Evolutionary conservation across 1,140 invertebrate genomes (phyloP).

Genomic region (Drosophila rufa): DNA sequence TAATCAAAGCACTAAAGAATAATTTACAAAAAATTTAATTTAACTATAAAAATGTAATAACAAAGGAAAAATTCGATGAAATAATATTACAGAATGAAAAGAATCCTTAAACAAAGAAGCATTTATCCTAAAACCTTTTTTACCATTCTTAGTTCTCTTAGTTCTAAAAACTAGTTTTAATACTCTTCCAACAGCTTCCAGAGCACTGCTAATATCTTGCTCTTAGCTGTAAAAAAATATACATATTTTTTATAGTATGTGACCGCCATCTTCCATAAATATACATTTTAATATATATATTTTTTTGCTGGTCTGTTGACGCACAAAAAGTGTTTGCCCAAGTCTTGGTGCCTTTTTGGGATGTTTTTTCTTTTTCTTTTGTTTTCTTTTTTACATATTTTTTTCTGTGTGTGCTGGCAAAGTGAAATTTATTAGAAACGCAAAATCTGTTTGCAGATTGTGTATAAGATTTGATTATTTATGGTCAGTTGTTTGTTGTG

Average conservation of each 20-base stretch:
- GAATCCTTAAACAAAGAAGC: no score
- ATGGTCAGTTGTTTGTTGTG: conserved; percentile 71
- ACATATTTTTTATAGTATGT: conserved; percentile 16
- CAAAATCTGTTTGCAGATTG: conserved; percentile 82
- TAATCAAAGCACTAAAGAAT: no score
- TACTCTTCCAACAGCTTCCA: not conserved
- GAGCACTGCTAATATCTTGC: not conserved
- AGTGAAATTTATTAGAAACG: conserved; percentile 83
- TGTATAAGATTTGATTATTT: conserved; percentile 81
- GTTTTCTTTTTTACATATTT: conserved; percentile 23
- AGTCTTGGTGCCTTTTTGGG: conserved; percentile 17
- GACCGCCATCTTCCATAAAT: conserved; percentile 43
- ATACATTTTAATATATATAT: conserved; percentile 61
- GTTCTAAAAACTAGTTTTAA: no score
- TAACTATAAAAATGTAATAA: no score
- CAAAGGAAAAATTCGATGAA: no score
- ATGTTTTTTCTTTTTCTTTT: conserved; percentile 4
- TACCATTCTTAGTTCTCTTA: no score
- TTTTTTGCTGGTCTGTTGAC: conserved; percentile 52
- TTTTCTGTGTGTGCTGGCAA: conserved; percentile 57
- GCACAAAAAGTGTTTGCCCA: conserved; percentile 60
- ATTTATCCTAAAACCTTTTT: no score
- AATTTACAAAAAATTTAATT: not conserved
- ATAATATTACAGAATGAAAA: no score
- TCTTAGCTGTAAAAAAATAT: conserved; percentile 2